Conservation (phyloP, 1,140 invertebrate species). For the Apocrypta bakeri region DNA sequence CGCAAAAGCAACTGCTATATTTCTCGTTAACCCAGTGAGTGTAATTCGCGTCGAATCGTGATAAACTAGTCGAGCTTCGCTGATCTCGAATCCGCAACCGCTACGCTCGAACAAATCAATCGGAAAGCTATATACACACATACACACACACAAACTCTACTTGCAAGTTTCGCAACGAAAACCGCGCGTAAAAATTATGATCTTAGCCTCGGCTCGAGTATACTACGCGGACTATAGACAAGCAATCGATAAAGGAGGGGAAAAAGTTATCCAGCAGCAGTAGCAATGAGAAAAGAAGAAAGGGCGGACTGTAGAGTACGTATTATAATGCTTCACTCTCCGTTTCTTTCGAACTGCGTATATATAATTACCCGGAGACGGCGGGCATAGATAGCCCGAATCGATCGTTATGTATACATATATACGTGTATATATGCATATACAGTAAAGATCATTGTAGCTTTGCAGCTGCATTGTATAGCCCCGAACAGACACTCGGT, state of each 20-base stretch:
- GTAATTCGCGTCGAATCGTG: slow-evolving; percentile 8
- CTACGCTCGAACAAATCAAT: slow-evolving; percentile 18
- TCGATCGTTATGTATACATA: not conserved
- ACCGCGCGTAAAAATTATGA: slow-evolving; percentile 22
- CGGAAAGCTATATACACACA: slow-evolving; percentile 15
- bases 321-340: not conserved
- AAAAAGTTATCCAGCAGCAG: slow-evolving; percentile 11
- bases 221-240: not conserved
- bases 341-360: slow-evolving; percentile 20
- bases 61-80: not conserved
- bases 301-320: not conserved
- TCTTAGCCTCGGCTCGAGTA: not conserved
- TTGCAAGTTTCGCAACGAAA: slow-evolving; percentile 4
- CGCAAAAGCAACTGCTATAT: slow-evolving; percentile 5
- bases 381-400: not conserved
- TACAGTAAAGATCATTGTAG: not conserved
- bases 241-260: not conserved
- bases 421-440: not conserved
- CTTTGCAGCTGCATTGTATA: too few relatives aligned
- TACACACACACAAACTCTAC: not conserved
- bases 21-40: slow-evolving; percentile 13
- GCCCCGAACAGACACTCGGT: not conserved
- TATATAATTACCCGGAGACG: slow-evolving; percentile 5
- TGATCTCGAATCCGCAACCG: not conserved
- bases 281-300: slow-evolving; percentile 6